Evolutionary conservation across 2,888 invertebrate species (phyloP).

Genomic region (Euzophera pinguis): DNA sequence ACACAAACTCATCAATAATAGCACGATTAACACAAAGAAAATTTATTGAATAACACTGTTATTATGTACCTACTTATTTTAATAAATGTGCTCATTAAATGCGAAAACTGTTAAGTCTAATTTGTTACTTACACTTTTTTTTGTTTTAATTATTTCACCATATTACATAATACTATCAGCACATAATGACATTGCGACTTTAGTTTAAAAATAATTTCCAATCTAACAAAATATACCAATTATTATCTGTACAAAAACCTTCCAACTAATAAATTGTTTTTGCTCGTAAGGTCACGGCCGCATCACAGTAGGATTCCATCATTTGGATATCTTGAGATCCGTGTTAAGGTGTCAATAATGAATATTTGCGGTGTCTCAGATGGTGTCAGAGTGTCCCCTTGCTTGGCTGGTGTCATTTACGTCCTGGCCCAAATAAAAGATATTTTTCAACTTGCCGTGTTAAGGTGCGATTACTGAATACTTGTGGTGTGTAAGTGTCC

Average conservation of each 20-base stretch:
- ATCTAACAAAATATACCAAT: background rate
- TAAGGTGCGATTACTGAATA: conserved; percentile 61
- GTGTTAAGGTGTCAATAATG: conserved; percentile 64
- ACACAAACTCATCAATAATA: too few species aligned
- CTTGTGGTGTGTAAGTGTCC: conserved; percentile 25
- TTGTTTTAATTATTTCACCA: too few species aligned
- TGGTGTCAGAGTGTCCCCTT: background rate
- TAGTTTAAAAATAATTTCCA: background rate
- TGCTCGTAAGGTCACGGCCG: conserved; percentile 7
- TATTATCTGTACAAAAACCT: conserved; percentile 3
- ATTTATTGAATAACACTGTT: too few species aligned
- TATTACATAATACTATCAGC: background rate
- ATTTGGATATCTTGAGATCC: conserved; percentile 30
- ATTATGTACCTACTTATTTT: too few species aligned
- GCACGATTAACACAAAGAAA: too few species aligned
- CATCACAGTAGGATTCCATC: conserved; percentile 45
- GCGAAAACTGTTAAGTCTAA: too few species aligned
- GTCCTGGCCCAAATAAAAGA: background rate
- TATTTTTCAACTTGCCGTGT: conserved; percentile 33
- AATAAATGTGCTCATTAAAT: too few species aligned
- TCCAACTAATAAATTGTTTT: conserved; percentile 10
- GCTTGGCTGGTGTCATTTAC: background rate
- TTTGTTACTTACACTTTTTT: too few species aligned
- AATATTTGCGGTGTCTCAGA: conserved; percentile 33
- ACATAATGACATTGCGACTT: background rate